These are phyloP conservation scores for Craseonycteris thonglongyai DNA, from an alignment of 2,113 vertebrate genomes.

Conservation along the genomic window DNA sequence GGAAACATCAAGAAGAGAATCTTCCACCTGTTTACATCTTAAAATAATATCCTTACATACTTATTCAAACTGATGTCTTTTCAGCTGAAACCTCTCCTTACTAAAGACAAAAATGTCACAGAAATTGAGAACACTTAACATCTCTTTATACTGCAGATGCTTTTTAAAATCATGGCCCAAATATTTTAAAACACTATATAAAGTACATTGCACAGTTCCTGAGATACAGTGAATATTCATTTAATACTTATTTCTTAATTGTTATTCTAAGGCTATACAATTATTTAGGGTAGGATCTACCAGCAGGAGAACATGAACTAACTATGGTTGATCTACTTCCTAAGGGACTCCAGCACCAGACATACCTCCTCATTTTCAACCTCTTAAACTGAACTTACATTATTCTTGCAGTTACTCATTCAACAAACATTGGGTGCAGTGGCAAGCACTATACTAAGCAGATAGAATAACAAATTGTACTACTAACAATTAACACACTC, in stretches of 20 bases:
- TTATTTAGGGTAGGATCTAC: background rate
- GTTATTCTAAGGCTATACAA: background rate
- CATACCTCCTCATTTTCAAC: background rate
- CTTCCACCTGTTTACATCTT: slow-evolving; percentile 19
- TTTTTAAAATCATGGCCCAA: background rate
- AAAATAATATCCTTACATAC: slow-evolving; percentile 15
- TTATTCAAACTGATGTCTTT: slow-evolving; percentile 36
- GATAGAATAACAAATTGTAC: background rate
- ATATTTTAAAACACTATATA: background rate
- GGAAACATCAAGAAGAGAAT: slow-evolving; percentile 27
- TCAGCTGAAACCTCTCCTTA: background rate
- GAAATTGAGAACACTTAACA: background rate
- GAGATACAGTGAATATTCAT: background rate
- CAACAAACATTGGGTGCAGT: background rate
- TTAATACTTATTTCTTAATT: background rate
- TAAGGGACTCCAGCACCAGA: background rate
- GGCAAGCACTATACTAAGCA: background rate
- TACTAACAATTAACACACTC: background rate
- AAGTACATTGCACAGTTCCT: background rate
- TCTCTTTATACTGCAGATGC: background rate
- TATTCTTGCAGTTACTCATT: background rate
- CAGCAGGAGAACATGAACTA: background rate
- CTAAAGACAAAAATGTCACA: slow-evolving; percentile 24
- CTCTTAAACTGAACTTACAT: background rate
- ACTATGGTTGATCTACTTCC: background rate